Percentiles rank a stretch among this genome's conserved stretches.
Evolutionary conservation across 2,888 invertebrate genomes (phyloP).

Genomic region (Crocallis elinguaria): DNA sequence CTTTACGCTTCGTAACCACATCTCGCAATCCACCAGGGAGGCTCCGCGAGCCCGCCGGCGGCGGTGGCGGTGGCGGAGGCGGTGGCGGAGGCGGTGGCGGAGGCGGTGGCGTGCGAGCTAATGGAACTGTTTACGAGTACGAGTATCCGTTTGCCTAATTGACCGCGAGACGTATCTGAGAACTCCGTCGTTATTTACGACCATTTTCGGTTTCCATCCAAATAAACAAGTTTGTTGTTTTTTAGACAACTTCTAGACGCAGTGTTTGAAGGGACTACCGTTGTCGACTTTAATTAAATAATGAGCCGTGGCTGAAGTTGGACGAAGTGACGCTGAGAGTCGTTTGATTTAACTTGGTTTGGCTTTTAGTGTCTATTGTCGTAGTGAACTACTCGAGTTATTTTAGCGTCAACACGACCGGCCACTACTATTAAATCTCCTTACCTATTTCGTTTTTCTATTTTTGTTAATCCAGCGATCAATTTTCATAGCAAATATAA

Average conservation of each 20-base stretch:
- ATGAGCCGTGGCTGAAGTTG: constrained; percentile 4
- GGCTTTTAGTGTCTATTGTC: background rate
- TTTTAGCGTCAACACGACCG: background rate
- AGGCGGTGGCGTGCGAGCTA: background rate
- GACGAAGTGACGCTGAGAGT: constrained; percentile 3
- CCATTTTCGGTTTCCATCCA: background rate
- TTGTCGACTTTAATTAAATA: constrained; percentile 21
- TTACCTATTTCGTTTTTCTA: no score
- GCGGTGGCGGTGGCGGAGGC: background rate
- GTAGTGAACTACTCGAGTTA: background rate
- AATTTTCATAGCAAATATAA: constrained; percentile 6
- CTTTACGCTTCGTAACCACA: background rate
- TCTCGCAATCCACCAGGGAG: no score
- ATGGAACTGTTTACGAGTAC: constrained; percentile 11
- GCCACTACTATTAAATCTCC: no score
- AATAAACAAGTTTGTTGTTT: constrained; percentile 22
- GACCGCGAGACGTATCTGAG: constrained; percentile 12
- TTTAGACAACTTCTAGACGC: constrained; percentile 1
- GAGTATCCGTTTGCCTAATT: constrained; percentile 3
- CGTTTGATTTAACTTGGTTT: constrained; percentile 16
- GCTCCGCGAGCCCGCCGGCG: background rate
- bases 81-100: background rate
- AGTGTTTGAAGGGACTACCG: background rate
- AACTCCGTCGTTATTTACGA: constrained; percentile 13
- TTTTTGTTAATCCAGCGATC: no score